These are phyloP conservation scores for human (Homo sapiens) DNA, from an alignment of 2,113 vertebrate genomes.

Conservation along the genomic window GRCh38 chr9:69110501-69111000, in stretches of 20 bases:
- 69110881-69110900: too few species aligned
- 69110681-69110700: neutral
- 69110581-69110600: neutral
- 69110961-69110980: too few species aligned
- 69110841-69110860: too few species aligned
- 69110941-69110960: too few species aligned
- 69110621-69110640: constrained; percentile 3
- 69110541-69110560: neutral
- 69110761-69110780: neutral
- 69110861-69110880: too few species aligned
- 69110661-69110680: neutral
- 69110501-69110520: neutral
- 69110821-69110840: neutral
- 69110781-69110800: neutral
- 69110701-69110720: neutral
- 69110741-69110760: neutral
- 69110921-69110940: too few species aligned
- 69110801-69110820: neutral
- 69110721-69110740: neutral
- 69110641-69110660: neutral
- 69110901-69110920: too few species aligned
- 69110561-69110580: neutral
- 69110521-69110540: neutral
- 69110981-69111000: too few species aligned
- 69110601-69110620: neutral